These are phyloP conservation scores for Trochalopteron elliotii DNA, from an alignment of 2,113 vertebrate species.

Conservation along the genomic window DNA sequence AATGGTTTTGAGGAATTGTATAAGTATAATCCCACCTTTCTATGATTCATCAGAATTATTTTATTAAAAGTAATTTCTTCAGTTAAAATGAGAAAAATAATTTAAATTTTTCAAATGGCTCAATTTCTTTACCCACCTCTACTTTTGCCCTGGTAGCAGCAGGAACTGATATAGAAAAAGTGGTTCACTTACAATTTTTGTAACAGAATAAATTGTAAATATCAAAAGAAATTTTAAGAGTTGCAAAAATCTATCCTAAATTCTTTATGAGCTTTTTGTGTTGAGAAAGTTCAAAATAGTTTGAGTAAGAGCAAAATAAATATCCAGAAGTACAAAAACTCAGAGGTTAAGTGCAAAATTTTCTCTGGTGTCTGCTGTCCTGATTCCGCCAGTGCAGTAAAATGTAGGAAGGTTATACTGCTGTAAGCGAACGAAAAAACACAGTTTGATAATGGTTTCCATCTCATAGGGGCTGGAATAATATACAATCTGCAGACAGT, in stretches of 20 bases:
- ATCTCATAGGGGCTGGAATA: background rate
- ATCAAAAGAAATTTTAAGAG: background rate
- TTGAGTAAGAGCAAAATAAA: background rate
- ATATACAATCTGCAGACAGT: background rate
- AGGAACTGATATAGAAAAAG: background rate
- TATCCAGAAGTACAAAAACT: background rate
- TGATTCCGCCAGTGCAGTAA: background rate
- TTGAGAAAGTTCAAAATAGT: background rate
- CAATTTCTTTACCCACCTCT: background rate
- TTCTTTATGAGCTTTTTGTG: background rate
- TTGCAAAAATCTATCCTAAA: background rate
- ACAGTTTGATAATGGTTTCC: background rate
- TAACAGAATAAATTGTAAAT: background rate
- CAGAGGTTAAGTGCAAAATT: background rate
- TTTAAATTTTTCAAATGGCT: background rate
- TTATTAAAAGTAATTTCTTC: background rate
- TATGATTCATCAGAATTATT: background rate
- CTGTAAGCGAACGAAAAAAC: background rate
- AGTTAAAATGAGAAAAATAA: background rate
- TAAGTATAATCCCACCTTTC: background rate
- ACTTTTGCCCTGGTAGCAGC: background rate
- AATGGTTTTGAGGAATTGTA: accelerated
- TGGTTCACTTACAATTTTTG: background rate
- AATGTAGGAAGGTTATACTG: background rate
- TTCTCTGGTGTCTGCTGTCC: background rate